Conservation (phyloP, 23 tunicate genomes). For the Botrylloides violaceus region DNA sequence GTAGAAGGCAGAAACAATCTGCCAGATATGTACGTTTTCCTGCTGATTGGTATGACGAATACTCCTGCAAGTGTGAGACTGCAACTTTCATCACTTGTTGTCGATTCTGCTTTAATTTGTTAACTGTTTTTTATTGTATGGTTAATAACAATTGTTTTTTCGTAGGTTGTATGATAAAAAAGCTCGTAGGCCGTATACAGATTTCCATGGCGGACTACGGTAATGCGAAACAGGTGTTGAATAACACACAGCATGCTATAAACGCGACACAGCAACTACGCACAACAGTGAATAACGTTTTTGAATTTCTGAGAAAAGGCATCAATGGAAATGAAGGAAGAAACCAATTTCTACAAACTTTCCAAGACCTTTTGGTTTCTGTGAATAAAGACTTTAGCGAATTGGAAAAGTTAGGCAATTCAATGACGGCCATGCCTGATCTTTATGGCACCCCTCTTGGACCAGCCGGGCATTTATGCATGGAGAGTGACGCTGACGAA, state of each 20-base stretch:
- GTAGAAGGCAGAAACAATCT: too few species aligned
- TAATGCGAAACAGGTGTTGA: constrained; percentile 3
- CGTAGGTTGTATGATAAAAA: neutral
- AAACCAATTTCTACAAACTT: constrained; percentile 54
- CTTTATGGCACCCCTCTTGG: constrained; percentile 35
- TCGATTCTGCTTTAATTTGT: neutral
- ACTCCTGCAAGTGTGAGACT: too few species aligned
- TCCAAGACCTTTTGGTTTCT: constrained; percentile 69
- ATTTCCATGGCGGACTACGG: neutral
- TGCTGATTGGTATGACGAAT: too few species aligned
- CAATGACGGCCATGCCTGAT: constrained; percentile 46
- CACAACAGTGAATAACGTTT: constrained; percentile 74
- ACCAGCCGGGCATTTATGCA: constrained; percentile 42
- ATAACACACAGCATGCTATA: constrained; percentile 33
- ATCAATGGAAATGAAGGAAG: constrained; percentile 58
- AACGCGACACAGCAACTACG: constrained; percentile 61
- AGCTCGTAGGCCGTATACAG: neutral
- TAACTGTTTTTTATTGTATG: neutral
- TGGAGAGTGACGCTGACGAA: constrained; percentile 54
- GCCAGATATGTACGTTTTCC: too few species aligned
- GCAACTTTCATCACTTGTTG: too few species aligned
- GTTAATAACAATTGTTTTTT: neutral
- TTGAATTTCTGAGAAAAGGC: constrained; percentile 68
- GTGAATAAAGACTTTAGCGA: constrained; percentile 84
- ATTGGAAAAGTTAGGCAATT: constrained; percentile 63